Base-by-base conservation (phyloP, 2,113 vertebrate species). In the Prinia subflava region DNA sequence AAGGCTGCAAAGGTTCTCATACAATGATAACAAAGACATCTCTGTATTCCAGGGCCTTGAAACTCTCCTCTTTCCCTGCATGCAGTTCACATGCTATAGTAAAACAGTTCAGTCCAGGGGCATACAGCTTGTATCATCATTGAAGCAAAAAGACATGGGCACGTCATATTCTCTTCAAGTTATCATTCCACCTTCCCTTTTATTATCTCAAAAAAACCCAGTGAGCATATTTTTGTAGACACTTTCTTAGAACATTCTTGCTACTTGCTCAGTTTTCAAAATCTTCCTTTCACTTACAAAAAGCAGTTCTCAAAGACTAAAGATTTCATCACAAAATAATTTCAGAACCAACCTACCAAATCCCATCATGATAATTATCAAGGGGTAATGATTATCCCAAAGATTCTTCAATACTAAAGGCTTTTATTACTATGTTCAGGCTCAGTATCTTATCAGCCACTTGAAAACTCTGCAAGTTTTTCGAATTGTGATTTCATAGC, bases 1-100 rank as follows among this genome's bases (percentile, higher is more conserved):
- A 88, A 81, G 60, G 28, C 71, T 74, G 67, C 23, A 79, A 50
- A 68, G 33, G 46, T n/a, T 57, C 78, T 65, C 50, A 28, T 53
- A n/a, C 39, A 25, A 59, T 7, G 33, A 21, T 69, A 69, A 92
- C 63, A 94, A 91, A 88, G 62, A 74, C 67, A 88, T 52, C 23
- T 77, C 82, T 91, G 63, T 97, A 47, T 80, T 85, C 39, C 63
- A 70, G 39, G 5, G 15, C 35, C 50, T 56, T 77, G 33, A 74
- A 50, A 53, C 47, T 42, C 69, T 69, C n/a, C 22, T 63, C 41
- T 73, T 67, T 49, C 55, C 63, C 84, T 62, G 42, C 12, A 31
- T 23, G 37, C 7, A 33, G 30, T 24, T 73, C 42, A n/a, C 2
- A 15, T 28, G 23, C 68, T 64, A 31, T 3, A 75, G 30, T 37